Conservation (phyloP, 2,888 invertebrate genomes). For the Cryptosula pallasiana region DNA sequence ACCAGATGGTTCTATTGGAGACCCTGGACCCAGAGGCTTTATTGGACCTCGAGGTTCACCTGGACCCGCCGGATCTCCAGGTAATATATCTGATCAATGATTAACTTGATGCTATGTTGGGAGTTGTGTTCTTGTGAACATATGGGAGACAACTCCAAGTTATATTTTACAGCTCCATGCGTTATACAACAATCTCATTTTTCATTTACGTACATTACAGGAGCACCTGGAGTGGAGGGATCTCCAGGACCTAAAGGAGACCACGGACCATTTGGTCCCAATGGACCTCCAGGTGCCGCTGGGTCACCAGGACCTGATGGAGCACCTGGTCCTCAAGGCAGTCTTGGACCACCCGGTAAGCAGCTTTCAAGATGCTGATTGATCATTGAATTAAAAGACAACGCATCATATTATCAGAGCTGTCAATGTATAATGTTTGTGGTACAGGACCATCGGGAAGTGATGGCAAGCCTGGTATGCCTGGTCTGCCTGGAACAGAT, state of each 20-base stretch:
- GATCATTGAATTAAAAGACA: no score
- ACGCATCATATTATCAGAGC: no score
- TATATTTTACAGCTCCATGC: no score
- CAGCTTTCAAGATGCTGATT: not conserved
- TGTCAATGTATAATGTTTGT: no score
- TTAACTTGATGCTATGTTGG: no score
- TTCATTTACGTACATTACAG: slow-evolving; percentile 56
- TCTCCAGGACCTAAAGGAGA: slow-evolving; percentile 74
- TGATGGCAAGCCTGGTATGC: slow-evolving; percentile 26
- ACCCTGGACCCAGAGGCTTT: slow-evolving; percentile 12
- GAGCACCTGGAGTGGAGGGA: slow-evolving; percentile 76
- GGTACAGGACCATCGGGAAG: slow-evolving; percentile 35
- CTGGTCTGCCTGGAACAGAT: slow-evolving; percentile 31
- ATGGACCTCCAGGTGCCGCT: slow-evolving; percentile 64
- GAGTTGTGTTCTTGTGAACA: no score
- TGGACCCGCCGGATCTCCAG: slow-evolving; percentile 25
- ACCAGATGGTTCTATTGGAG: slow-evolving; percentile 15
- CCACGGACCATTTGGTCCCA: slow-evolving; percentile 72
- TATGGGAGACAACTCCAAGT: no score
- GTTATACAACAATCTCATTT: no score
- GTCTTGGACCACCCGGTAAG: slow-evolving; percentile 59
- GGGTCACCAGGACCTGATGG: slow-evolving; percentile 63
- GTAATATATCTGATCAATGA: not conserved
- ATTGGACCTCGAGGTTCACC: slow-evolving; percentile 24
- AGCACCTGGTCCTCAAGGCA: slow-evolving; percentile 71